Base-by-base conservation (phyloP, 2,888 invertebrate genomes). In the Aphrophora alni region DNA sequence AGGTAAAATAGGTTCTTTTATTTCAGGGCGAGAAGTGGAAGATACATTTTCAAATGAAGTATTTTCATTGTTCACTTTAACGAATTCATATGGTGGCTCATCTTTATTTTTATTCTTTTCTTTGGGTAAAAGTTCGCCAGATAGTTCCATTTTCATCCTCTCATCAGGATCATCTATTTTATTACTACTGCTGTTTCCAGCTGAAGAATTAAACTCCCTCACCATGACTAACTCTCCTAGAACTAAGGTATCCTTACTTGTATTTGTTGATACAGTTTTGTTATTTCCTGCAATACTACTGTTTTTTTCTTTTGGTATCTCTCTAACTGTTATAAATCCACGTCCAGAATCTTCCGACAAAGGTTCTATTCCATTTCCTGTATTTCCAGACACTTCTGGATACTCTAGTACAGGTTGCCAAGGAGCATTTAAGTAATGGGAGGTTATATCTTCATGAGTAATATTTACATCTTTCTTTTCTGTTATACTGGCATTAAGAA, bases 1-100 rank as follows among this genome's bases (percentile, higher is more conserved):
- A 81, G 92, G 91, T 0, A 95, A 88, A 3, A 95, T 91, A 0
- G 95, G 95, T 85, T 95, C 95, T 0, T 93, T 92, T 24, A 95
- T 93, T 88, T 95, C 95, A 25, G 90, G 79, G 14, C 82, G 80
- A 21, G 85, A 82, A 14, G 85, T 83, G 0, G 84, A 80, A 12
- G 73, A 80, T 21, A 38, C 78, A 59, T 59, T 59, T 59, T 59
- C 59, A 59, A 14, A 21, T 59, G 21, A n/a, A 59, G 3, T 59
- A 21, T 59, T 59, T 59, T 59, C 21, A 21, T 59, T 59, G 59
- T 28, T 79, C 77, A 77, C 84, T 83, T 78, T 82, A 0, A 85
- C 84, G 8, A 82, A 82, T 51, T 85, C 83, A 44, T 82, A 51
- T 4, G 83, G 82, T 51, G 78, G 78, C 5, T 70, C 73, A 25